phyloP scores from a whole-genome alignment of 2,888 invertebrate species.

The Tuberolachnus salignus region DNA sequence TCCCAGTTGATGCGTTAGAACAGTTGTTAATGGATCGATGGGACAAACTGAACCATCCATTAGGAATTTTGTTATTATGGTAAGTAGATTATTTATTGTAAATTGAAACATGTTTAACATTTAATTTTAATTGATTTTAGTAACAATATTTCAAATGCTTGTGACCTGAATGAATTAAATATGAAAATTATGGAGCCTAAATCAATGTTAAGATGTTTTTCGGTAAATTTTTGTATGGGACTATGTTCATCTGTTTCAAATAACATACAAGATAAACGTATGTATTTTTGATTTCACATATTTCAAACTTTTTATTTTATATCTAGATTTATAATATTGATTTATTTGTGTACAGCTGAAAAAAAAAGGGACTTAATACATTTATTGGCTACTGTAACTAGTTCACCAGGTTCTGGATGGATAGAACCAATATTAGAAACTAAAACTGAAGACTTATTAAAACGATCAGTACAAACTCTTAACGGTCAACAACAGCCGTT shows the following conservation, averaged over 20 bases:
- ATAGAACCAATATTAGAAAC: constrained; percentile 44
- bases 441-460: constrained; percentile 40
- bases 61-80: constrained; percentile 59
- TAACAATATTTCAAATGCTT: constrained; percentile 18
- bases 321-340: not conserved
- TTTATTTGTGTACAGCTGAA: constrained; percentile 38
- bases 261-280: constrained; percentile 30
- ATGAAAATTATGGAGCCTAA: constrained; percentile 46
- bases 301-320: too few relatives aligned
- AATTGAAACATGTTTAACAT: not conserved
- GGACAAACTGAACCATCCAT: constrained; percentile 58
- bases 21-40: constrained; percentile 66
- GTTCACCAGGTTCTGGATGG: constrained; percentile 49
- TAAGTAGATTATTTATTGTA: constrained; percentile 11
- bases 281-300: not conserved
- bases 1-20: constrained; percentile 67
- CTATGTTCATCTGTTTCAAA: constrained; percentile 42
- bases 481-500: constrained; percentile 19
- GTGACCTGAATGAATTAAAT: constrained; percentile 22
- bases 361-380: constrained; percentile 43
- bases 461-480: constrained; percentile 32
- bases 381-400: constrained; percentile 38
- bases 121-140: constrained; percentile 38
- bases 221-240: constrained; percentile 44
- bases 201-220: constrained; percentile 38